Conservation (phyloP, 2,888 invertebrate species). For the Himalopsyche anomala region DNA sequence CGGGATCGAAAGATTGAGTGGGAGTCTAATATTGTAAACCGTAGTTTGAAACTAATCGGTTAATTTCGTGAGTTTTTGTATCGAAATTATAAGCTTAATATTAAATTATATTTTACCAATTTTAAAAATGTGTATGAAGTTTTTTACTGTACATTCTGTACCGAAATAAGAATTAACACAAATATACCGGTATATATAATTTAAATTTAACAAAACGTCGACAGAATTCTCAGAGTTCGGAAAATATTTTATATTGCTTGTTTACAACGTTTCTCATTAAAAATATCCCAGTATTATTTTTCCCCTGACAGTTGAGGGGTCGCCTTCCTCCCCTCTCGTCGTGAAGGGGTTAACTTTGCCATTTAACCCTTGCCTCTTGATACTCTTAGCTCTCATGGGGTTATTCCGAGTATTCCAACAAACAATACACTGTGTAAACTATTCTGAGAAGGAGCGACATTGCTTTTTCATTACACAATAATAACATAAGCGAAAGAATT, state of each 20-base stretch:
- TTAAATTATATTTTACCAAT: too few relatives aligned
- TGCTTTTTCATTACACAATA: not conserved
- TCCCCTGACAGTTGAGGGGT: slow-evolving; percentile 62
- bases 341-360: slow-evolving; percentile 61
- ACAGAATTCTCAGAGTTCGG: not conserved
- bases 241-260: slow-evolving; percentile 65
- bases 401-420: slow-evolving; percentile 59
- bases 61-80: too few relatives aligned
- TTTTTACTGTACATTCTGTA: too few relatives aligned
- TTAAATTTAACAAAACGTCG: not conserved
- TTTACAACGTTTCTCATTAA: slow-evolving; percentile 66
- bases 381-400: slow-evolving; percentile 6
- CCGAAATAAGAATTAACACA: not conserved
- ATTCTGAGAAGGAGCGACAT: not conserved
- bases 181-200: not conserved
- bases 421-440: not conserved
- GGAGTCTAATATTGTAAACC: too few relatives aligned
- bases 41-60: too few relatives aligned
- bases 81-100: too few relatives aligned
- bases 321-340: slow-evolving; percentile 49
- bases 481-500: too few relatives aligned
- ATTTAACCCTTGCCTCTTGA: slow-evolving; percentile 62
- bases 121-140: too few relatives aligned
- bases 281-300: slow-evolving; percentile 65
- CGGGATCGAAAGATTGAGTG: too few relatives aligned